Percentiles rank a stretch among this genome's conserved stretches.
Conservation (phyloP, 1,140 invertebrate genomes). For the Saccostrea cuccullata region DNA sequence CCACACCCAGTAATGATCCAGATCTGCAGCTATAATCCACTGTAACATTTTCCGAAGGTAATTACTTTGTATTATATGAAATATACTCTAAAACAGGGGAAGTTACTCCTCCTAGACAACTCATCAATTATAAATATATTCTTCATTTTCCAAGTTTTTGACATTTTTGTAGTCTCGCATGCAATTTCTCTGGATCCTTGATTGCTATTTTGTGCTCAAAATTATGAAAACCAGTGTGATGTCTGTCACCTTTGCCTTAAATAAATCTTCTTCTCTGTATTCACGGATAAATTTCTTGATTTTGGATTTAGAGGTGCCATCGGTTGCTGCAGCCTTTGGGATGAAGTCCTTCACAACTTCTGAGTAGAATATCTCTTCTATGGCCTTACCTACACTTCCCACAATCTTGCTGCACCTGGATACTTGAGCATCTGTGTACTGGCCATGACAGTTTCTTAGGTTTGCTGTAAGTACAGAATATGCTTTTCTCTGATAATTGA, state of each 20-base stretch:
- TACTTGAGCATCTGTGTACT: conserved; percentile 52
- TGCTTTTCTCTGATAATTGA: not conserved
- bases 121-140: conserved; percentile 2
- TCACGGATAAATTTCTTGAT: conserved; percentile 50
- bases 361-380: conserved; percentile 41
- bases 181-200: conserved; percentile 43
- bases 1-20: too few relatives aligned
- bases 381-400: conserved; percentile 50
- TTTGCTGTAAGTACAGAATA: conserved; percentile 12
- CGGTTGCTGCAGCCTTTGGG: not conserved
- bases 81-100: too few relatives aligned
- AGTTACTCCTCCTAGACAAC: too few relatives aligned
- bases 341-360: conserved; percentile 42
- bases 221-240: not conserved
- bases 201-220: conserved; percentile 30
- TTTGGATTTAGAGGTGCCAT: not conserved
- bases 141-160: conserved; percentile 20
- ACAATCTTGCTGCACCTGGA: conserved; percentile 45
- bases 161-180: conserved; percentile 31
- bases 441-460: conserved; percentile 47
- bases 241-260: conserved; percentile 20
- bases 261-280: conserved; percentile 42
- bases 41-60: too few relatives aligned
- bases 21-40: too few relatives aligned
- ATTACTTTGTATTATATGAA: too few relatives aligned